Conservation (phyloP, 2,797 vertebrate genomes). For the Erpetoichthys calabaricus region DNA sequence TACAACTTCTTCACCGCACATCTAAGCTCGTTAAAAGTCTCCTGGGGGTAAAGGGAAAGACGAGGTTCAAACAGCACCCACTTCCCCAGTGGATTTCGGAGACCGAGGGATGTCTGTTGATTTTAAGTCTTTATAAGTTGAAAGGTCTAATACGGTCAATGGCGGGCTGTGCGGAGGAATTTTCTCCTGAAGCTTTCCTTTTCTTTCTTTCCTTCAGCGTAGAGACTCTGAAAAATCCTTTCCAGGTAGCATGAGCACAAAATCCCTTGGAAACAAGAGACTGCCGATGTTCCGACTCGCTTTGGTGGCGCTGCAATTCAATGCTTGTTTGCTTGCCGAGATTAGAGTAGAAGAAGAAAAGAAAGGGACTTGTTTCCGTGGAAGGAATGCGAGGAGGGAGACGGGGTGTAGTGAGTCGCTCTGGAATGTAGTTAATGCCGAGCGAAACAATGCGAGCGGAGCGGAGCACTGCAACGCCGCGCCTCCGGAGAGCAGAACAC, state of each 20-base stretch:
- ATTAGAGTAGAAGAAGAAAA: constrained; percentile 10
- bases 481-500: constrained; percentile 21
- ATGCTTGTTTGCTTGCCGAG: constrained; percentile 2
- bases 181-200: constrained; percentile 44
- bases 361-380: constrained; percentile 50
- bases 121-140: constrained; percentile 67
- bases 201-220: constrained; percentile 14
- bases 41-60: constrained; percentile 13
- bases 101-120: constrained; percentile 55
- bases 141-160: constrained; percentile 67
- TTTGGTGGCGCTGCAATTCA: background rate
- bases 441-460: constrained; percentile 71
- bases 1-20: constrained; percentile 19
- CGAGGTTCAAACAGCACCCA: constrained; percentile 12
- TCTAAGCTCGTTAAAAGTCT: constrained; percentile 22
- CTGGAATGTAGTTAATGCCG: constrained; percentile 85
- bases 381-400: constrained; percentile 84
- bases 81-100: constrained; percentile 41
- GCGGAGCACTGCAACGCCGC: no score
- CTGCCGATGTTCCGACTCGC: no score
- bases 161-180: constrained; percentile 88
- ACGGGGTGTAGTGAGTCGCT: constrained; percentile 68
- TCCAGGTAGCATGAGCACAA: background rate
- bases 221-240: background rate
- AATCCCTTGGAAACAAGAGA: no score